Conservation (phyloP, 2,797 vertebrate genomes). For the Manis javanica region DNA sequence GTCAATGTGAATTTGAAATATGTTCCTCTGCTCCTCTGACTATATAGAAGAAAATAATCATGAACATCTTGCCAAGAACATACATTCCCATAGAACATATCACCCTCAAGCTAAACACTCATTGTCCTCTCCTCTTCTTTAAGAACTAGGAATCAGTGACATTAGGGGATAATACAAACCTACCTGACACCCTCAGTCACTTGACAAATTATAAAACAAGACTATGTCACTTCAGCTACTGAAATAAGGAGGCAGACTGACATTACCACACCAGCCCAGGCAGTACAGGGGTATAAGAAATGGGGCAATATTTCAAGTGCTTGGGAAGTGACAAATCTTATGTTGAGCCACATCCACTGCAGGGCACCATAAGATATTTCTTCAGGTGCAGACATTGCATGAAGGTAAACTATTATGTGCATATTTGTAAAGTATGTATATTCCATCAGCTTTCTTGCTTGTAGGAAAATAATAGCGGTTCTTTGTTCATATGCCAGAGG, state of each 20-base stretch:
- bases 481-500: conserved; percentile 24
- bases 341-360: conserved; percentile 49
- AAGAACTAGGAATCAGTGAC: conserved; percentile 59
- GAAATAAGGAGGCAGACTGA: conserved; percentile 58
- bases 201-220: conserved; percentile 69
- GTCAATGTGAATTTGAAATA: conserved; percentile 83
- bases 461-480: conserved; percentile 24
- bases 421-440: conserved; percentile 60
- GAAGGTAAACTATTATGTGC: conserved; percentile 40
- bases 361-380: not conserved
- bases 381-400: conserved; percentile 1
- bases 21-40: conserved; percentile 49
- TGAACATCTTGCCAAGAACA: conserved; percentile 61
- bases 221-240: conserved; percentile 58
- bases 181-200: conserved; percentile 65
- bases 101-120: not conserved
- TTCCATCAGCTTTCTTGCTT: conserved; percentile 24
- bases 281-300: conserved; percentile 12
- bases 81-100: conserved; percentile 60
- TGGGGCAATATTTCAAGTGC: conserved; percentile 50
- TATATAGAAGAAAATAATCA: conserved; percentile 65
- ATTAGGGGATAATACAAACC: conserved; percentile 66
- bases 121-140: conserved; percentile 41
- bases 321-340: conserved; percentile 66
- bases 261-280: conserved; percentile 37